phyloP scores from a whole-genome alignment of 2,113 vertebrate genomes.

The Melanotaenia duboulayi region DNA sequence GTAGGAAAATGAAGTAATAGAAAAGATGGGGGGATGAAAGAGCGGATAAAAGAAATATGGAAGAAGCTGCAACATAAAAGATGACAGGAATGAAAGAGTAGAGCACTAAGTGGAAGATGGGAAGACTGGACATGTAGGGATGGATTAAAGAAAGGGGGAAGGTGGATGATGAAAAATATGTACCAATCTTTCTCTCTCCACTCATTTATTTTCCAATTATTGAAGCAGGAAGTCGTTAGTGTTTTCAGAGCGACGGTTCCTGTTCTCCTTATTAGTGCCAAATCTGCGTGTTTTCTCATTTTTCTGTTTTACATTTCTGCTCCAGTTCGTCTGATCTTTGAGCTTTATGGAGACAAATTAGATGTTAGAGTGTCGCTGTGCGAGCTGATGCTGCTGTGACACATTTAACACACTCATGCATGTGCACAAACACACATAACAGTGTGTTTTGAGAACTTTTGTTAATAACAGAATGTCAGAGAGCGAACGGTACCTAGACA shows the following conservation, averaged over 20 bases:
- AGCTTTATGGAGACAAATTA: conserved; percentile 72
- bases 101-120: neutral
- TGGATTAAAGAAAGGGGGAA: neutral
- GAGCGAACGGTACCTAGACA: neutral
- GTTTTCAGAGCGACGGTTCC: conserved; percentile 49
- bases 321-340: conserved; percentile 61
- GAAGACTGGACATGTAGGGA: neutral
- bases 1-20: neutral
- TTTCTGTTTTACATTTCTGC: conserved; percentile 41
- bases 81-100: neutral
- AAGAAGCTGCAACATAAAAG: neutral
- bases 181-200: conserved; percentile 47
- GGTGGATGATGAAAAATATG: conserved; percentile 1
- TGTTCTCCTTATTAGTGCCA: conserved; percentile 52
- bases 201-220: conserved; percentile 71
- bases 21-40: neutral
- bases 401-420: conserved; percentile 12
- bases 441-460: conserved; percentile 21
- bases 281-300: conserved; percentile 49
- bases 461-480: conserved; percentile 14
- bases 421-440: conserved; percentile 21
- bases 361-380: conserved; percentile 48
- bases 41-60: neutral
- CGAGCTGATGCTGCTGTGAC: conserved; percentile 16
- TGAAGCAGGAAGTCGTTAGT: conserved; percentile 66